Percentiles rank a stretch among this genome's conserved stretches.
These are phyloP conservation scores for Trichomycterus rosablanca DNA, from an alignment of 2,113 vertebrate genomes.

Conservation along the genomic window DNA sequence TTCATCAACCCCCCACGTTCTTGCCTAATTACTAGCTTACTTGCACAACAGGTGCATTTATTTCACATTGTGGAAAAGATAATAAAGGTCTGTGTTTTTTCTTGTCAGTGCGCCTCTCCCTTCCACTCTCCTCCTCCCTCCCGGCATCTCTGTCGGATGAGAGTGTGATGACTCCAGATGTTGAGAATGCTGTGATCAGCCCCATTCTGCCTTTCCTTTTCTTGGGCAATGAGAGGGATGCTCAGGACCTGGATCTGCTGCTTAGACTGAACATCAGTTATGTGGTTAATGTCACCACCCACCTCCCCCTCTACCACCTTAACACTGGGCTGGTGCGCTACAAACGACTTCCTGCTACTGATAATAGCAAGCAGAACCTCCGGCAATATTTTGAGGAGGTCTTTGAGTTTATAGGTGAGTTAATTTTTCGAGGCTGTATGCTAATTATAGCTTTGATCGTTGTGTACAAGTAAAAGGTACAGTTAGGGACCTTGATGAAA, in stretches of 20 bases:
- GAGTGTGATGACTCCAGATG: conserved; percentile 69
- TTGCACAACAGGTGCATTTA: conserved; percentile 30
- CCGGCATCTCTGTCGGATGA: conserved; percentile 69
- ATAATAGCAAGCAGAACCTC: conserved; percentile 83
- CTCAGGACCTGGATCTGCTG: conserved; percentile 74
- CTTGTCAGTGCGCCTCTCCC: conserved; percentile 60
- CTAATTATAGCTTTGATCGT: no score
- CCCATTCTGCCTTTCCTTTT: conserved; percentile 79
- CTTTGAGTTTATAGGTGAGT: conserved; percentile 80
- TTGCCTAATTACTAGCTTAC: conserved; percentile 22
- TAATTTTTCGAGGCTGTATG: no score
- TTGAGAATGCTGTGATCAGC: conserved; percentile 77
- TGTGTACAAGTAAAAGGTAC: no score
- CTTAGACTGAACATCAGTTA: conserved; percentile 73
- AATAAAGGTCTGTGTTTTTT: conserved; percentile 33
- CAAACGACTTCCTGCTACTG: conserved; percentile 77
- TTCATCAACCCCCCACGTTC: conserved; percentile 13
- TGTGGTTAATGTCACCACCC: conserved; percentile 80
- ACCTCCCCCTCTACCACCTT: conserved; percentile 78
- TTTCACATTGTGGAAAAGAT: conserved; percentile 17
- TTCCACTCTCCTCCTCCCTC: conserved; percentile 68
- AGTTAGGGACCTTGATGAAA: no score
- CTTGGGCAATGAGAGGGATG: conserved; percentile 77
- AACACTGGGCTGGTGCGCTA: conserved; percentile 70
- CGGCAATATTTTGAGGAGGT: conserved; percentile 83